Base-by-base conservation (phyloP, 2,113 vertebrate genomes). In the Hyperopisus bebe region DNA sequence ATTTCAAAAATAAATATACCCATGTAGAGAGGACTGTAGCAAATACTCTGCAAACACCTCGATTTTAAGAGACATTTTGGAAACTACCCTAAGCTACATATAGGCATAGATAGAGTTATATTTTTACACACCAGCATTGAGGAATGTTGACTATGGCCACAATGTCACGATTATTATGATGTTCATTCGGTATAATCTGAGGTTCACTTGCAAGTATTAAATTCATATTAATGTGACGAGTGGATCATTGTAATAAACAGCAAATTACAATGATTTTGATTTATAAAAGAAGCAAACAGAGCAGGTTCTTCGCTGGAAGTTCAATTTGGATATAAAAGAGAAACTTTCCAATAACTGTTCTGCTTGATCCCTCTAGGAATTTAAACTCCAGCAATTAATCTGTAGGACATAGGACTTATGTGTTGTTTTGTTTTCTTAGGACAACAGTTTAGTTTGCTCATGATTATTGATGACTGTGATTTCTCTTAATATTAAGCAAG, bases 31-130 rank as follows among this genome's bases (percentile, higher is more conserved):
- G 51, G 31, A 89, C 70, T 27, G 21, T n/a, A 27, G 53, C 46
- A 85, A 84, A 53, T 50, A 24, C 51, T 50, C 21, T 89, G 15
- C 77, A 84, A 58, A 47, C 24, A 8, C 42, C 39, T 62, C 35
- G 17, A 27, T 86, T 77, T 62, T 77, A 15, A 42, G 58, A 87
- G 11, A 24, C 35, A 77, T 70, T 70, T n/a, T 39, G 27, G 35
- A 89, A 89, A 86, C 35, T 84, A 82, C 42, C 39, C 35, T 58
- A 39, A 84, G 50, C 80, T 84, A 48, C 48, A 48, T 86, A 10
- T 74, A 87, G n/a, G 47, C 17, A 48, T 50, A 35, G 48, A 35
- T 74, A 74, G 84, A 1, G 39, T 39, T 39, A 82, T 13, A 74
- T 42, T 70, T 44, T 70, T 31, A 80, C 42, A 55, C 50, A 46